phyloP scores from a whole-genome alignment of 2,113 vertebrate species.

The Oenanthe melanoleuca region DNA sequence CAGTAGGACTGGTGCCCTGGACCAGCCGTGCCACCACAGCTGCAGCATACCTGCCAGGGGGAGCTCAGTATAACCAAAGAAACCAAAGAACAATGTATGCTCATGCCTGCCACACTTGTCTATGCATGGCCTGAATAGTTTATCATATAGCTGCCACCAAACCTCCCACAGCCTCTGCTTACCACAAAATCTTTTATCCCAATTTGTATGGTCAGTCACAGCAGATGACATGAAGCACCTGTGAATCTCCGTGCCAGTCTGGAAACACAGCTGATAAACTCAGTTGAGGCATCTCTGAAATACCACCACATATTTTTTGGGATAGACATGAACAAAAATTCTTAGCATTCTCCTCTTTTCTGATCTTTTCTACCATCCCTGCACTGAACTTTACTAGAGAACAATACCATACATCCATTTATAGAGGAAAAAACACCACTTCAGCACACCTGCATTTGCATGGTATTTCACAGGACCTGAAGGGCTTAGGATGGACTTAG shows the following conservation, averaged over 20 bases:
- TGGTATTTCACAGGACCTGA: neutral
- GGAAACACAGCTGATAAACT: neutral
- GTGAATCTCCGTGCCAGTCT: neutral
- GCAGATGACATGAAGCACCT: neutral
- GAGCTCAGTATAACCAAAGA: neutral
- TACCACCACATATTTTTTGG: neutral
- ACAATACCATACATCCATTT: neutral
- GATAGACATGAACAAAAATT: neutral
- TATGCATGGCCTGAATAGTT: neutral
- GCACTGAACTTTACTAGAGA: neutral
- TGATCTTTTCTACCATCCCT: neutral
- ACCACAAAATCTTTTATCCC: neutral
- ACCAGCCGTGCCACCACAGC: neutral
- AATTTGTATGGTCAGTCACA: neutral
- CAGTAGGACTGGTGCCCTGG: neutral
- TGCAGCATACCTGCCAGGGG: neutral
- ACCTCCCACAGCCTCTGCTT: neutral
- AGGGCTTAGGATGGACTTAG: neutral
- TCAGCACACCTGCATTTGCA: neutral
- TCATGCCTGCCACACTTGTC: neutral
- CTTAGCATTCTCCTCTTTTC: neutral
- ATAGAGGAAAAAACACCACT: neutral
- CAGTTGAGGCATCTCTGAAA: neutral
- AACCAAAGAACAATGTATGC: neutral
- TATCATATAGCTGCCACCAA: rapidly evolving